phyloP scores from a whole-genome alignment of 2,113 vertebrate species.

The Lamprologus tigripictilis region DNA sequence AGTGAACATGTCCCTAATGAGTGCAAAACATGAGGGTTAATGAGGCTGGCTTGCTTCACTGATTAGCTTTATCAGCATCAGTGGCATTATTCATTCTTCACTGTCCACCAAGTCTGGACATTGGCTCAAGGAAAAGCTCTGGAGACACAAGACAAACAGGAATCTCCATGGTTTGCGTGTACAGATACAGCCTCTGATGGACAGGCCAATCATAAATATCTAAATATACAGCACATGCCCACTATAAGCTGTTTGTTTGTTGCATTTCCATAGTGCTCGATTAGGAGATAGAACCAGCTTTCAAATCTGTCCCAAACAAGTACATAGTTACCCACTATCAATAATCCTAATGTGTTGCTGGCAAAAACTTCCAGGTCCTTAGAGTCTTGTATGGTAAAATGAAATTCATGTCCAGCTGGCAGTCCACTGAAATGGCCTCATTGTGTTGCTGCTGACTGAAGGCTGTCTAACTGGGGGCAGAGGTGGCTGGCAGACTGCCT shows the following conservation, averaged over 20 bases:
- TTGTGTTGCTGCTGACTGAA: conserved; percentile 26
- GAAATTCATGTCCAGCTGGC: not conserved
- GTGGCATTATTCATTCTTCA: not conserved
- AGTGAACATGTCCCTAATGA: conserved; percentile 9
- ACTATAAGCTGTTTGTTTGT: not conserved
- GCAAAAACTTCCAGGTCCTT: not conserved
- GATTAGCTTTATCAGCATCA: conserved; percentile 9
- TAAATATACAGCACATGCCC: not conserved
- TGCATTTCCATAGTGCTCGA: not conserved
- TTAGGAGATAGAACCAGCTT: not conserved
- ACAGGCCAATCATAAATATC: not conserved
- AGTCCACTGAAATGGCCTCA: conserved; percentile 11
- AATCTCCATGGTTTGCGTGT: not conserved
- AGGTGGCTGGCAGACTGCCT: conserved; percentile 31
- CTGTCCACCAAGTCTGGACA: not conserved
- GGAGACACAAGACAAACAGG: not conserved
- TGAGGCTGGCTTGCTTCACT: not conserved
- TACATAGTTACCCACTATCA: not conserved
- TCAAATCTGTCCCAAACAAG: not conserved
- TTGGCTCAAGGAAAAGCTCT: not conserved
- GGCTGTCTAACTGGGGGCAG: not conserved
- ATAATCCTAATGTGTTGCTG: not conserved
- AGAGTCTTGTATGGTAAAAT: not conserved
- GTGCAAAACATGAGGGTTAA: not conserved
- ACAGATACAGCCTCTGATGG: not conserved